Percentiles rank a stretch among this genome's conserved stretches.
These are phyloP conservation scores for Aporophyla lueneburgensis DNA, from an alignment of 2,888 invertebrate species.

Conservation along the genomic window DNA sequence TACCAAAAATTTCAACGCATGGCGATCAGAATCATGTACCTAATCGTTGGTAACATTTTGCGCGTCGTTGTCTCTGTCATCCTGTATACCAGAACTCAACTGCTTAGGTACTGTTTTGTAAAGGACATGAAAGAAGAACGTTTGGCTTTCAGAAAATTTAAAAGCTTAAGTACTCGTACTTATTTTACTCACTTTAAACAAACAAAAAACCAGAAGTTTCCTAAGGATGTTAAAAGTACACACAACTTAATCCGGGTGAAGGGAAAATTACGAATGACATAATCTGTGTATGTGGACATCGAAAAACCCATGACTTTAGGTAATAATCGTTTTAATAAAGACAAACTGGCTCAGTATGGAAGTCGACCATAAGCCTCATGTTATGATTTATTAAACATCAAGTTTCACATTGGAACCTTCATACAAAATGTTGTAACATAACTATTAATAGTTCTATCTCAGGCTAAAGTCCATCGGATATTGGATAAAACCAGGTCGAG, in stretches of 20 bases:
- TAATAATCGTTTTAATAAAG: background rate
- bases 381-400: background rate
- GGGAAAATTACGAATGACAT: background rate
- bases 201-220: background rate
- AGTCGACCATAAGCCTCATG: background rate
- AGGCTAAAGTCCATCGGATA: background rate
- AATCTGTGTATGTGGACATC: background rate
- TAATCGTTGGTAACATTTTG: no score
- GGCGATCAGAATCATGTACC: no score
- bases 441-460: conserved; percentile 4
- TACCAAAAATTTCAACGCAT: no score
- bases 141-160: background rate
- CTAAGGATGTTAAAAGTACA: background rate
- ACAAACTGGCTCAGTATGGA: background rate
- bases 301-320: no score
- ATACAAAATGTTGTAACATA: no score
- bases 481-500: conserved; percentile 39
- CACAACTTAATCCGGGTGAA: background rate
- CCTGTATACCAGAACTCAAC: background rate
- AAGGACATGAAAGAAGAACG: background rate
- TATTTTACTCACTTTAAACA: background rate
- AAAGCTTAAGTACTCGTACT: background rate
- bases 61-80: no score
- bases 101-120: background rate
- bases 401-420: background rate